Evolutionary conservation across 92 coral and sea anemone genomes (phyloP).

Genomic region (Bergia sp.): DNA sequence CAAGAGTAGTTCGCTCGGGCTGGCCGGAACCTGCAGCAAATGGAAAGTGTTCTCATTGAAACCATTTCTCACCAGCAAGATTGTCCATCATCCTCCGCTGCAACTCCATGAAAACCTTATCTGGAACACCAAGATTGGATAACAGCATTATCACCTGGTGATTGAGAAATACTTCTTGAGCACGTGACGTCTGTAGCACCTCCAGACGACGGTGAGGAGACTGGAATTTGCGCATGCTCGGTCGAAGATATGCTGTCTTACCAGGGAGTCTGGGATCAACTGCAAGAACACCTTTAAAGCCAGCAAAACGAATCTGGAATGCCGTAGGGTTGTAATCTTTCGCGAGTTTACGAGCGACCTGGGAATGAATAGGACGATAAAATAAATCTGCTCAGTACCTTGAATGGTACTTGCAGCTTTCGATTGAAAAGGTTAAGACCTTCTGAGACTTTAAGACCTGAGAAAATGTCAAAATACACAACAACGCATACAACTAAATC

Average conservation of each 20-base stretch:
- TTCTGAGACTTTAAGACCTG: too few relatives aligned
- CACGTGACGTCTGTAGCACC: slow-evolving; percentile 96
- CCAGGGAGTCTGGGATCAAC: slow-evolving; percentile 72
- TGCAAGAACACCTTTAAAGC: slow-evolving; percentile 93
- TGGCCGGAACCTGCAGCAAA: background rate
- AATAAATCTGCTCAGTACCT: too few relatives aligned
- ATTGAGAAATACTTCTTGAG: slow-evolving; percentile 94
- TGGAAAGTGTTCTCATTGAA: background rate
- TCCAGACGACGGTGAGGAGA: slow-evolving; percentile 91
- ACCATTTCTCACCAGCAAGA: slow-evolving; percentile 73
- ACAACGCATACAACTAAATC: too few relatives aligned
- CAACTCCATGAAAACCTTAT: slow-evolving; percentile 81
- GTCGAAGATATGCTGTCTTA: slow-evolving; percentile 70
- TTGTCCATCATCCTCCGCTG: slow-evolving; percentile 79
- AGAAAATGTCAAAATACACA: too few relatives aligned
- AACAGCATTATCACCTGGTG: slow-evolving; percentile 91
- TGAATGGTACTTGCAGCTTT: background rate
- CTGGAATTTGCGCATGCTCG: slow-evolving; percentile 94
- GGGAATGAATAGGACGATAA: background rate
- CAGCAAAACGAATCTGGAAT: slow-evolving; percentile 97
- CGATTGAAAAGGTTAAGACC: background rate
- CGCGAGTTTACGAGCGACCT: slow-evolving; percentile 77
- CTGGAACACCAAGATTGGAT: slow-evolving; percentile 96
- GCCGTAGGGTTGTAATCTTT: slow-evolving; percentile 85
- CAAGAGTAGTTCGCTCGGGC: background rate